Percentiles rank a stretch among this genome's conserved stretches.
These are phyloP conservation scores for Drosophila paracracens DNA, from an alignment of 2,888 invertebrate genomes.

Conservation along the genomic window DNA sequence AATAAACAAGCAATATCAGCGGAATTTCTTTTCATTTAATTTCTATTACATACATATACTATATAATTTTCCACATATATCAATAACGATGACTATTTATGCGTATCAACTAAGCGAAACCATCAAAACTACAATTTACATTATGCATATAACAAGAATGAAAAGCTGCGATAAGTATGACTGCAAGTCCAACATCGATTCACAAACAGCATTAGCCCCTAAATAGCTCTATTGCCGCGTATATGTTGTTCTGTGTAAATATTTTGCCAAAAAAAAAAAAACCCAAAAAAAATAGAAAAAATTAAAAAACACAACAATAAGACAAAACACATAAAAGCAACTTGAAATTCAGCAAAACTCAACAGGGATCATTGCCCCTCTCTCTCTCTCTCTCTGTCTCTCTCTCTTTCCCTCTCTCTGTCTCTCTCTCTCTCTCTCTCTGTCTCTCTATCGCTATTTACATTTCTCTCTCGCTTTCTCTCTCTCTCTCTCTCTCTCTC, in stretches of 20 bases:
- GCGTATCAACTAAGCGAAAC: slow-evolving; percentile 67
- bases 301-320: slow-evolving; percentile 19
- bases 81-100: slow-evolving; percentile 85
- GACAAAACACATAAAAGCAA: slow-evolving; percentile 55
- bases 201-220: slow-evolving; percentile 60
- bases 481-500: slow-evolving; percentile 14
- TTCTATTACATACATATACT: slow-evolving; percentile 52
- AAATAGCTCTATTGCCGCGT: slow-evolving; percentile 85
- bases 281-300: slow-evolving; percentile 19
- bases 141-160: slow-evolving; percentile 15
- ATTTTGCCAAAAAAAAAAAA: slow-evolving; percentile 37
- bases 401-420: slow-evolving; percentile 15
- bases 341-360: slow-evolving; percentile 76
- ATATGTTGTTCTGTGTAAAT: slow-evolving; percentile 84
- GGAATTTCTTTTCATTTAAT: slow-evolving; percentile 70
- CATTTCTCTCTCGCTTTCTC: slow-evolving; percentile 18
- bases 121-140: slow-evolving; percentile 27
- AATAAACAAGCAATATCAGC: slow-evolving; percentile 40
- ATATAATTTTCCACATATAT: slow-evolving; percentile 81
- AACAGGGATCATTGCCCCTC: slow-evolving; percentile 27
- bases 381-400: slow-evolving; percentile 15
- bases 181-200: slow-evolving; percentile 44
- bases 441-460: slow-evolving; percentile 30
- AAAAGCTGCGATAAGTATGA: slow-evolving; percentile 45
- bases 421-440: slow-evolving; percentile 17